These are phyloP conservation scores for Phrynocephalus versicolor DNA, from an alignment of 2,113 vertebrate genomes.

Conservation along the genomic window DNA sequence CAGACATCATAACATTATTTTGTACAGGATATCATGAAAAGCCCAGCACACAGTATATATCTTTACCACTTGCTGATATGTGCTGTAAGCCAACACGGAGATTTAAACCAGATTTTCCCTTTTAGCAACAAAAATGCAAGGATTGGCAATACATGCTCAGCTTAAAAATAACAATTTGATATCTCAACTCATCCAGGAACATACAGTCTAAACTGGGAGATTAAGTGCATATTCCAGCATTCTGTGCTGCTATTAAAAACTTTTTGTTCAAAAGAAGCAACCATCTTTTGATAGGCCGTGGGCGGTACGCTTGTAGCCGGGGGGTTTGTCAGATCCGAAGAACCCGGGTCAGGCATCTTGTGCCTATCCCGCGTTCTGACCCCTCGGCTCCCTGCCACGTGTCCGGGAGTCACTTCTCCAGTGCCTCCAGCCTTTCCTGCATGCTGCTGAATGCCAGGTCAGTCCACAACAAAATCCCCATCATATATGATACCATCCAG, in stretches of 20 bases:
- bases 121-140: constrained; percentile 32
- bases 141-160: constrained; percentile 9
- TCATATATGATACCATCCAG: no score
- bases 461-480: no score
- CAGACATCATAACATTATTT: constrained; percentile 42
- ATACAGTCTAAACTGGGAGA: constrained; percentile 1
- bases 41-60: constrained; percentile 32
- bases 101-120: constrained; percentile 51
- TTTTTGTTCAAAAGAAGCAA: background rate
- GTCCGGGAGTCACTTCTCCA: no score
- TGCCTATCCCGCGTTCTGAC: no score
- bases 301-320: no score
- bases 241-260: constrained; percentile 31
- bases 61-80: constrained; percentile 39
- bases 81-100: constrained; percentile 48
- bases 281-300: constrained; percentile 47
- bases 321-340: no score
- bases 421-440: no score
- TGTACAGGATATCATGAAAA: background rate
- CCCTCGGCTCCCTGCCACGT: no score
- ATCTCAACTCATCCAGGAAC: constrained; percentile 37
- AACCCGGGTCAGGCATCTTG: no score
- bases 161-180: constrained; percentile 32
- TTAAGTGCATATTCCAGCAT: constrained; percentile 28
- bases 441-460: no score